These are phyloP conservation scores for Emys orbicularis DNA, from an alignment of 2,797 vertebrate species.

Conservation along the genomic window DNA sequence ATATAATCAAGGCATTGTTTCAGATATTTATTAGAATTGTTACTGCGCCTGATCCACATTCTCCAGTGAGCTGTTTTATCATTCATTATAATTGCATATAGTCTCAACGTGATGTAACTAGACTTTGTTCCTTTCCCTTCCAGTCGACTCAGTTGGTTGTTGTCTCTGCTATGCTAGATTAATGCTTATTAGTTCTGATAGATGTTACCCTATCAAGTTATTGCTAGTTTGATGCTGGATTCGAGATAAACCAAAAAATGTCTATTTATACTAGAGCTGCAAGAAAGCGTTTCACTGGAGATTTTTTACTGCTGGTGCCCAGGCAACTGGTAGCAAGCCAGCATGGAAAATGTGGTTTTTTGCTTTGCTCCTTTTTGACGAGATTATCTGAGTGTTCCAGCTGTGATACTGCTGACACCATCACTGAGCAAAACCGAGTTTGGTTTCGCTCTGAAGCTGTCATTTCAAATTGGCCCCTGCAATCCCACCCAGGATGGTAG, in stretches of 20 bases:
- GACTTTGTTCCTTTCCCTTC: conserved; percentile 43
- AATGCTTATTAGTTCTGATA: conserved; percentile 35
- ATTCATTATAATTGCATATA: conserved; percentile 58
- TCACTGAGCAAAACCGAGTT: not conserved
- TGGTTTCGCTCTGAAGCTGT: not conserved
- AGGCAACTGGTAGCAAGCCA: not conserved
- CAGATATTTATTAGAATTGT: conserved; percentile 48
- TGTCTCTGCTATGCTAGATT: conserved; percentile 51
- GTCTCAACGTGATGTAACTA: conserved; percentile 29
- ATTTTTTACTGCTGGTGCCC: not conserved
- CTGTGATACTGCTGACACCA: accelerated
- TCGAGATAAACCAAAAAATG: not conserved
- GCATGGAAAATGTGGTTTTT: not conserved
- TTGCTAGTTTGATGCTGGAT: conserved; percentile 26
- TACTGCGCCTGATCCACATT: conserved; percentile 24
- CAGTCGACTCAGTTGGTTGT: conserved; percentile 16
- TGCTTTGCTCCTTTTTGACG: not conserved
- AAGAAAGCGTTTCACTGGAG: not conserved
- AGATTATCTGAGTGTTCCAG: not conserved
- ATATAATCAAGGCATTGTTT: conserved; percentile 40
- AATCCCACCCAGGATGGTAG: not conserved
- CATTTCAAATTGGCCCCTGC: not conserved
- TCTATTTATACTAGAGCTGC: not conserved
- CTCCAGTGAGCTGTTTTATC: not conserved
- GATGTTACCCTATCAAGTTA: conserved; percentile 57